A percentile compares a stretch with the other conserved stretches of the same genome.
Evolutionary conservation across 2,888 invertebrate species (phyloP).

Genomic region (Meteorus colon): DNA sequence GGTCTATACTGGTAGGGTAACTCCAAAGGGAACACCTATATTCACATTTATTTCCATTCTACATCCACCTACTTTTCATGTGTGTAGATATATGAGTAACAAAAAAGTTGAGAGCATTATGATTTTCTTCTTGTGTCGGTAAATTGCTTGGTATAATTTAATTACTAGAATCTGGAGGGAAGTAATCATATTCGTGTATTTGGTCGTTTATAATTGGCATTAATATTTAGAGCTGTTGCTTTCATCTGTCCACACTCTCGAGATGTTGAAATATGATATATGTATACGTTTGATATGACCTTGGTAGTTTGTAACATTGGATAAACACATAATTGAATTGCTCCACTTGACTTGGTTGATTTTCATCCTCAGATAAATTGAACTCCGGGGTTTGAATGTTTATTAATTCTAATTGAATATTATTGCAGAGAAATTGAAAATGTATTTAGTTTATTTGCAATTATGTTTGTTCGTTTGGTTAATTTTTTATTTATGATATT

Average conservation of each 20-base stretch:
- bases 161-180: neutral
- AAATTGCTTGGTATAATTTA: neutral
- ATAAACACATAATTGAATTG: slow-evolving; percentile 71
- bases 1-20: slow-evolving; percentile 63
- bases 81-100: neutral
- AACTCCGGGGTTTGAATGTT: slow-evolving; percentile 34
- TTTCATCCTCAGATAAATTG: slow-evolving; percentile 67
- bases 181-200: neutral
- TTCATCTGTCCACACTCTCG: neutral
- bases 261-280: slow-evolving; percentile 41
- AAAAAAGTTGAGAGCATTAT: neutral
- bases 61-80: neutral
- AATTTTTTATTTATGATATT: slow-evolving; percentile 22
- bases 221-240: neutral
- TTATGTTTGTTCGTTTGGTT: neutral
- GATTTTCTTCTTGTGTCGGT: no score
- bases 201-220: neutral
- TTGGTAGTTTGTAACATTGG: slow-evolving; percentile 59
- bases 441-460: neutral
- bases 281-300: slow-evolving; percentile 50
- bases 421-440: neutral
- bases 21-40: slow-evolving; percentile 71
- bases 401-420: slow-evolving; percentile 6
- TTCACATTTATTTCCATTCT: neutral
- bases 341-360: slow-evolving; percentile 69